phyloP scores from a whole-genome alignment of 2,888 invertebrate genomes.

The Drosophila ustulata region DNA sequence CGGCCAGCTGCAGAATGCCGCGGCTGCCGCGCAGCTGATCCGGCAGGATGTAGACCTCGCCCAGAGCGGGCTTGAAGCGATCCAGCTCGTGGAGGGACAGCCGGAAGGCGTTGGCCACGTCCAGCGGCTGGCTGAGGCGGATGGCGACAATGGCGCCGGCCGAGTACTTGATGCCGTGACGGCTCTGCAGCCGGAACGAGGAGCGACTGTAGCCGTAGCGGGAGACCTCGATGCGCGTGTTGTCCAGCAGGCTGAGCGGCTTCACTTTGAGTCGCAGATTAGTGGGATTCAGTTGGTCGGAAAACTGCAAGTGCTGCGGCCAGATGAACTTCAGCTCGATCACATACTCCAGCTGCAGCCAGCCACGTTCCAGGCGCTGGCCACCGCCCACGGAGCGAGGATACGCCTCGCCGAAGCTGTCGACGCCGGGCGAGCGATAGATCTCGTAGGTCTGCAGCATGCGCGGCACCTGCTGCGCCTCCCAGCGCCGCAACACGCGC shows the following conservation, averaged over 20 bases:
- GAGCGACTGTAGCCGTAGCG: conserved; percentile 71
- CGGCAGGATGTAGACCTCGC: conserved; percentile 94
- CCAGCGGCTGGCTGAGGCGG: conserved; percentile 69
- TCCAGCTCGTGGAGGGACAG: conserved; percentile 60
- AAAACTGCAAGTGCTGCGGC: conserved; percentile 90
- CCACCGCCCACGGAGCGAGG: conserved; percentile 65
- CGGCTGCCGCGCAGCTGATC: conserved; percentile 90
- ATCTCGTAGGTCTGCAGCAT: conserved; percentile 77
- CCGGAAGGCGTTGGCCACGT: conserved; percentile 59
- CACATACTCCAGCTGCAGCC: conserved; percentile 90
- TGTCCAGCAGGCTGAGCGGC: conserved; percentile 45
- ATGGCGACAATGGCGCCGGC: conserved; percentile 68
- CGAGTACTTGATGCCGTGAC: conserved; percentile 65
- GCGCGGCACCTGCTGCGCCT: conserved; percentile 86
- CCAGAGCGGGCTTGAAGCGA: conserved; percentile 85
- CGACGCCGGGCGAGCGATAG: conserved; percentile 61
- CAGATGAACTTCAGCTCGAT: conserved; percentile 92
- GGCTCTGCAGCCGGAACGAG: conserved; percentile 55
- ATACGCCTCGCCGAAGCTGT: conserved; percentile 71
- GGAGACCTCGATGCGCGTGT: conserved; percentile 71
- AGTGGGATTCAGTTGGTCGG: conserved; percentile 76
- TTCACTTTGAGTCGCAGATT: conserved; percentile 37
- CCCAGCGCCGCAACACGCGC: conserved; percentile 79
- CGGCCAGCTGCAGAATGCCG: conserved; percentile 90
- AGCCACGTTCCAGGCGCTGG: conserved; percentile 88